Conservation (phyloP, 2,888 invertebrate species). For the Molorchus minor region DNA sequence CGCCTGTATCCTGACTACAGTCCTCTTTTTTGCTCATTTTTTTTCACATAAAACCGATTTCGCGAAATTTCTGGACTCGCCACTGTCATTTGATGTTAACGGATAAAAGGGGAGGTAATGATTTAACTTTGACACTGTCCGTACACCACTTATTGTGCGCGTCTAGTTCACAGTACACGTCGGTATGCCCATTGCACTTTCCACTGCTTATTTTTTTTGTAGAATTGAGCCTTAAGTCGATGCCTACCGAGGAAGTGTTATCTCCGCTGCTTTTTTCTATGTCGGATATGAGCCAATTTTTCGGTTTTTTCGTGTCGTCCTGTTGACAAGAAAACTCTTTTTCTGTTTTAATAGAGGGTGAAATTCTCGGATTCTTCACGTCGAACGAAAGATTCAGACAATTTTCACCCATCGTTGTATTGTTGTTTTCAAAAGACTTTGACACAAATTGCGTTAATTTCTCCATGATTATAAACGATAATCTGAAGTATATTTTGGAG, state of each 20-base stretch:
- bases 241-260: constrained; percentile 49
- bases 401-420: constrained; percentile 52
- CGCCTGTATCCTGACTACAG: constrained; percentile 44
- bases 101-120: constrained; percentile 47
- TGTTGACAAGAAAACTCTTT: constrained; percentile 43
- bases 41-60: constrained; percentile 53
- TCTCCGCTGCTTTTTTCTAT: constrained; percentile 48
- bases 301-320: constrained; percentile 54
- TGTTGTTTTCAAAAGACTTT: constrained; percentile 79
- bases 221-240: constrained; percentile 55
- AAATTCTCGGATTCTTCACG: constrained; percentile 39
- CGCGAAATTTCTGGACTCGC: constrained; percentile 58
- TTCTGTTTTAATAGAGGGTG: constrained; percentile 54
- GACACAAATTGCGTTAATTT: constrained; percentile 91
- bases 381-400: constrained; percentile 53
- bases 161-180: constrained; percentile 31
- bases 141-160: constrained; percentile 50
- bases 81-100: constrained; percentile 48
- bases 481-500: constrained; percentile 56
- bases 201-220: constrained; percentile 32
- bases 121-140: constrained; percentile 47
- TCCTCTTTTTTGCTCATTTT: constrained; percentile 47
- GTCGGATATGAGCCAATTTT: constrained; percentile 62
- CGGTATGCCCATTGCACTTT: constrained; percentile 31
- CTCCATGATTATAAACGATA: constrained; percentile 71